Conservation (phyloP, 1,140 invertebrate genomes). For the Solen grandis region DNA sequence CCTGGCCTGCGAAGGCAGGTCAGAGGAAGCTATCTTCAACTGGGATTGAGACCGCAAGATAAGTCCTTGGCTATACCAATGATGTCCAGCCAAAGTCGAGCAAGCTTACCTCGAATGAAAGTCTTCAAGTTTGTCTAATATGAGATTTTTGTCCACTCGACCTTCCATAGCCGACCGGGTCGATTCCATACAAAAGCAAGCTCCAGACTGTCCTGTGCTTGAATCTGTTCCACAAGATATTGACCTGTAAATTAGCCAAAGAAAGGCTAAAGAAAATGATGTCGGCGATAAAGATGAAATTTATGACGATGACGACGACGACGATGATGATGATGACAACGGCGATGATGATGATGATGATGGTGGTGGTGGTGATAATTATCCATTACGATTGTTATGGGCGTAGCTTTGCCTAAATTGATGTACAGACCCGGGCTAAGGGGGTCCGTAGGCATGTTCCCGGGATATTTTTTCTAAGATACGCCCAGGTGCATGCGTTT, state of each 20-base stretch:
- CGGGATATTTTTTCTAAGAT: too few relatives aligned
- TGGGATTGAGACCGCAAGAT: too few relatives aligned
- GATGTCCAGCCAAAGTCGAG: too few relatives aligned
- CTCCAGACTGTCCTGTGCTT: slow-evolving; percentile 77
- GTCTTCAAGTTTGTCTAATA: slow-evolving; percentile 78
- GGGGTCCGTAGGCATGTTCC: too few relatives aligned
- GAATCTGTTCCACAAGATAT: slow-evolving; percentile 80
- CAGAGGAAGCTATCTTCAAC: too few relatives aligned
- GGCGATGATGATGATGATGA: neutral
- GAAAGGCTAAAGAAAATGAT: slow-evolving; percentile 23
- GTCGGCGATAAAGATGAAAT: slow-evolving; percentile 21
- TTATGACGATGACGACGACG: slow-evolving; percentile 35
- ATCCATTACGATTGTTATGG: too few relatives aligned
- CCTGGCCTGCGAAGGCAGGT: too few relatives aligned
- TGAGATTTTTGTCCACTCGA: slow-evolving; percentile 73
- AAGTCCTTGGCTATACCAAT: too few relatives aligned
- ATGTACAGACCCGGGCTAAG: too few relatives aligned
- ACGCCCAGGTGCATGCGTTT: too few relatives aligned
- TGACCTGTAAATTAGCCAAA: slow-evolving; percentile 76
- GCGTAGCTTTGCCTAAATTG: too few relatives aligned
- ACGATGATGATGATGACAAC: slow-evolving; percentile 17
- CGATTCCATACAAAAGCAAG: slow-evolving; percentile 84
- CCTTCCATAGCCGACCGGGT: slow-evolving; percentile 72
- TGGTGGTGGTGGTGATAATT: neutral
- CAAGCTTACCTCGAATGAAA: slow-evolving; percentile 73